Evolutionary conservation across 2,113 vertebrate species (phyloP), one percentile per base, ranked within the genome.

Genomic region (Podarcis muralis): DNA sequence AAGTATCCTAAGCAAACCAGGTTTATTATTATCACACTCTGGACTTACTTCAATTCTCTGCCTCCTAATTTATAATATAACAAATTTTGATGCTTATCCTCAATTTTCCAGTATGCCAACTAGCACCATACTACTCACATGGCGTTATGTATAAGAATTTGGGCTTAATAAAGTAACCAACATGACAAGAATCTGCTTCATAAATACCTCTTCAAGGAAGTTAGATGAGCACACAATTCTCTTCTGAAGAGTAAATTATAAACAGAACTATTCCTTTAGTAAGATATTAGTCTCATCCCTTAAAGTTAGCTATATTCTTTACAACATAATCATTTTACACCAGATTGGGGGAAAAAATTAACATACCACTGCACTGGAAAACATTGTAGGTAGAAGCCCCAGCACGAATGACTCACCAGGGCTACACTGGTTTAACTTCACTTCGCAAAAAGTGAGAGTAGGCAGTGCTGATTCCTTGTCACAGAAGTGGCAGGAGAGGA

Each of bases 21-120:
- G 71, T 72, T 32, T 37, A 15, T 75, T 75, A 75, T 68, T 8
- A 35, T 75, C 48, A 35, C 32, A 75, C 18, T 37, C 72, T 75
- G 40, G 59, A 77, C 30, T 86, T 57, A 20, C 85, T 84, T 78
- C 37, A 87, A 85, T 87, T 32, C 89, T 85, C 74, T 85, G 53
- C 89, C 81, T 68, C 84, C 83, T 57, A 68, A 48, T 89, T 90
- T 88, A 80, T 32, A 62, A 76, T 22, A 81, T 85, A 81, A 59
- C 78, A 76, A 71, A 89, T 89, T 88, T 59, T 76, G 59, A 90
- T 30, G 57, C 23, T 66, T 65, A 87, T 87, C 85, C 87, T 68
- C 80, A 74, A 85, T 74, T 57, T 89, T 88, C 83, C 75, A 83
- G 72, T n/a, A 76, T 85, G 76, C 84, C 74, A 84, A 68, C 48